A percentile compares a stretch with the other conserved stretches of the same genome.
These are phyloP conservation scores for Eidolon dupreanum DNA, from an alignment of 2,797 vertebrate genomes.

Conservation along the genomic window DNA sequence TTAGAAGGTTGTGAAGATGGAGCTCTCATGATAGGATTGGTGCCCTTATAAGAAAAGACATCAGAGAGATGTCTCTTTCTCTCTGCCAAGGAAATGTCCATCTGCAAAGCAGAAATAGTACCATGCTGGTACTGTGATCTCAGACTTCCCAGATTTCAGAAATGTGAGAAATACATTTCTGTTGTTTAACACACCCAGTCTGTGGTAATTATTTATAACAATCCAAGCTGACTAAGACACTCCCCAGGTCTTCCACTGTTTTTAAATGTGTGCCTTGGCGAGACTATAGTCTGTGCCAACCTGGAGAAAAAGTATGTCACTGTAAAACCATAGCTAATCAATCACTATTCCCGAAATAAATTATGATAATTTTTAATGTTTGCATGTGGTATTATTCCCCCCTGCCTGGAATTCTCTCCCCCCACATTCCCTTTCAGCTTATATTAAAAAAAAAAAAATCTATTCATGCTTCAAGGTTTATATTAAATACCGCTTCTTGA, in stretches of 20 bases:
- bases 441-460: background rate
- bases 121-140: too few species aligned
- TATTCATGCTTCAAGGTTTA: background rate
- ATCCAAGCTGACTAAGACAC: background rate
- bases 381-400: background rate
- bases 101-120: background rate
- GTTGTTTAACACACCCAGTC: background rate
- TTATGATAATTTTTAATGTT: background rate
- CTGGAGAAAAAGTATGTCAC: background rate
- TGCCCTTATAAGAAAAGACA: background rate
- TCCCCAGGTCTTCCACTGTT: background rate
- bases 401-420: background rate
- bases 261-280: background rate
- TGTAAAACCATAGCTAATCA: background rate
- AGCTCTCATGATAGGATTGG: too few species aligned
- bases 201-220: background rate
- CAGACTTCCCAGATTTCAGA: background rate
- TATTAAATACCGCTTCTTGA: background rate
- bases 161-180: background rate
- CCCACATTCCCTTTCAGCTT: background rate
- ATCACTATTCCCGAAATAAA: background rate
- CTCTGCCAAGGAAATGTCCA: background rate
- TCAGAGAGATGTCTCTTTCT: background rate
- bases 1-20: background rate
- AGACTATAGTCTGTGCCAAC: background rate